phyloP scores from a whole-genome alignment of 2,797 vertebrate species.

The Pristis pectinata region DNA sequence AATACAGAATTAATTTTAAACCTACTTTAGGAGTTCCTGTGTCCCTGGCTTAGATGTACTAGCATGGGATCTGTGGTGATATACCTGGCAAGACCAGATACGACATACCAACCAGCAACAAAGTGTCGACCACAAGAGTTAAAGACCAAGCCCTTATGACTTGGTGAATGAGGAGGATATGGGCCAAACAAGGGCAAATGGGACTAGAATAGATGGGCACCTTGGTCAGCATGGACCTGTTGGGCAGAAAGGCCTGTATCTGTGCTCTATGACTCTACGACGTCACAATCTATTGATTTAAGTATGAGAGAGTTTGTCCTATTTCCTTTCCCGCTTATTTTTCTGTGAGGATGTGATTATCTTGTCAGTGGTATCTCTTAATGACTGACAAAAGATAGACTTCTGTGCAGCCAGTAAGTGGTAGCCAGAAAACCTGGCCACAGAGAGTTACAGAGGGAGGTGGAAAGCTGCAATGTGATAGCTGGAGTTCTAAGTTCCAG shows the following conservation, averaged over 20 bases:
- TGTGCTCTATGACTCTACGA: too few relatives aligned
- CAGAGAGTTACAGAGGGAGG: neutral
- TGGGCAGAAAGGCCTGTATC: too few relatives aligned
- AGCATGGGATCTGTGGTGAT: too few relatives aligned
- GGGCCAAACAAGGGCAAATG: too few relatives aligned
- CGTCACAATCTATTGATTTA: neutral
- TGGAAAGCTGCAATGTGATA: neutral
- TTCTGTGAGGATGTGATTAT: neutral
- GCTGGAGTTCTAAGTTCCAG: neutral
- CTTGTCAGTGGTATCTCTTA: neutral
- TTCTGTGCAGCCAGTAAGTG: neutral
- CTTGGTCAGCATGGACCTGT: too few relatives aligned
- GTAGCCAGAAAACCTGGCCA: neutral
- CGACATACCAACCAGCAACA: neutral
- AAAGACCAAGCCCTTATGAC: neutral
- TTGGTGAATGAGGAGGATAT: too few relatives aligned
- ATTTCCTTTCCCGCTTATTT: neutral
- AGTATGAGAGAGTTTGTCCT: neutral
- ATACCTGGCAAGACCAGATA: neutral
- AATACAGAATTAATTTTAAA: too few relatives aligned
- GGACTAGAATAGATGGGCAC: too few relatives aligned
- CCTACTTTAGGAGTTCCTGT: neutral
- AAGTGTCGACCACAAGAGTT: neutral
- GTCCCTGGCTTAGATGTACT: neutral
- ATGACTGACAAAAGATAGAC: neutral